Conservation (phyloP, 2,888 invertebrate genomes). For the Lasioglossum pauxillum region DNA sequence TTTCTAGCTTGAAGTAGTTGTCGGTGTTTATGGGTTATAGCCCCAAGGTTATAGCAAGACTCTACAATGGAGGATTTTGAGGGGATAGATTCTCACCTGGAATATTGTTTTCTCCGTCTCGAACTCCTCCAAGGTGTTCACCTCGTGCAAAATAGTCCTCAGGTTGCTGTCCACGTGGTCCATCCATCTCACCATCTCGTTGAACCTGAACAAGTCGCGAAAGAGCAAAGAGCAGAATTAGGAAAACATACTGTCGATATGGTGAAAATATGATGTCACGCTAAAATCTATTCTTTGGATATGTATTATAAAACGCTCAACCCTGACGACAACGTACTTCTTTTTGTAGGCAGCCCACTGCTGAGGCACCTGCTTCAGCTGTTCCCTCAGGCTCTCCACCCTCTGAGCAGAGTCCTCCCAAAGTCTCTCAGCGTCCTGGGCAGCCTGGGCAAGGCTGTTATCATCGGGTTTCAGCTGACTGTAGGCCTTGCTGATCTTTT, state of each 20-base stretch:
- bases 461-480: slow-evolving; percentile 89
- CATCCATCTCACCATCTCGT: slow-evolving; percentile 96
- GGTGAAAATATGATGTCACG: too few relatives aligned
- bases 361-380: slow-evolving; percentile 94
- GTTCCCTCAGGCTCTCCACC: slow-evolving; percentile 90
- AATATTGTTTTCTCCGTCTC: slow-evolving; percentile 95
- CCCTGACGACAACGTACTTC: slow-evolving; percentile 84
- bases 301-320: background rate
- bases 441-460: slow-evolving; percentile 87
- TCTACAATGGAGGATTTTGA: background rate
- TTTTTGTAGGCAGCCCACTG: slow-evolving; percentile 95
- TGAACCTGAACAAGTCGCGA: slow-evolving; percentile 85
- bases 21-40: background rate
- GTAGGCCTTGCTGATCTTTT: slow-evolving; percentile 90
- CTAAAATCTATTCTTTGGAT: too few relatives aligned
- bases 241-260: background rate
- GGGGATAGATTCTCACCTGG: slow-evolving; percentile 88
- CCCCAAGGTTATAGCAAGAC: background rate
- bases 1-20: background rate
- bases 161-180: slow-evolving; percentile 93
- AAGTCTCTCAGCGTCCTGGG: slow-evolving; percentile 89
- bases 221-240: background rate
- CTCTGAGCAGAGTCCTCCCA: slow-evolving; percentile 91
- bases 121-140: slow-evolving; percentile 94
- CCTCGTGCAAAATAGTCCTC: slow-evolving; percentile 93